phyloP scores from a whole-genome alignment of 2,888 invertebrate genomes.

The Acrobasis repandana region DNA sequence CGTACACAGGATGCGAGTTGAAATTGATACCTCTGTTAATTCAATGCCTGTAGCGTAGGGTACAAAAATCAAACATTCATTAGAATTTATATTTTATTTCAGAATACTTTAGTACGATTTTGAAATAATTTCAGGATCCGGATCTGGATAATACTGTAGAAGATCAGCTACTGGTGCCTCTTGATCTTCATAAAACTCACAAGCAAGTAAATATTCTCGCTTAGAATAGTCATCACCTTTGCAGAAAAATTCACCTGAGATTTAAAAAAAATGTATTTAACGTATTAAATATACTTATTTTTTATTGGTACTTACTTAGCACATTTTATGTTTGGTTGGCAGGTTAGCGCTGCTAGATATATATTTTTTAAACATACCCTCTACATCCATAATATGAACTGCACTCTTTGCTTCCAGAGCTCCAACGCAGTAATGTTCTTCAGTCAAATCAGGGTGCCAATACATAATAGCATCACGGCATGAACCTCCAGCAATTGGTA shows the following conservation, averaged over 20 bases:
- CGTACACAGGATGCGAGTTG: too few relatives aligned
- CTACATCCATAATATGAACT: slow-evolving; percentile 71
- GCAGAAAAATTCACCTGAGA: slow-evolving; percentile 74
- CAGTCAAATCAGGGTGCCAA: slow-evolving; percentile 74
- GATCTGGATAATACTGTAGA: slow-evolving; percentile 74
- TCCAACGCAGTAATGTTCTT: slow-evolving; percentile 77
- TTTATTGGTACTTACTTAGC: too few relatives aligned
- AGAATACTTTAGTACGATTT: slow-evolving; percentile 50
- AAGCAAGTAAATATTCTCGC: slow-evolving; percentile 70
- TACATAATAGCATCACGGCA: slow-evolving; percentile 78
- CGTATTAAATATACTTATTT: too few relatives aligned
- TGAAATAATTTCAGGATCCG: slow-evolving; percentile 69
- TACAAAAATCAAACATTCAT: too few relatives aligned
- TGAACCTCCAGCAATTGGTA: slow-evolving; percentile 72
- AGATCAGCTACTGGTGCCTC: slow-evolving; percentile 75
- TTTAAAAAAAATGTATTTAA: not conserved
- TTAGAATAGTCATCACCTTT: slow-evolving; percentile 78
- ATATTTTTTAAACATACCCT: slow-evolving; percentile 48
- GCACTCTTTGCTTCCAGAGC: slow-evolving; percentile 70
- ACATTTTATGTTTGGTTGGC: too few relatives aligned
- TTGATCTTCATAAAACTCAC: slow-evolving; percentile 78
- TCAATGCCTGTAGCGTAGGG: too few relatives aligned
- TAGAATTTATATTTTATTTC: slow-evolving; percentile 5
- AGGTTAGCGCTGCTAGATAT: too few relatives aligned
- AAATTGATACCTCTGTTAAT: too few relatives aligned